These are phyloP conservation scores for Sweltsa coloradensis DNA, from an alignment of 1,140 invertebrate genomes.

Conservation along the genomic window DNA sequence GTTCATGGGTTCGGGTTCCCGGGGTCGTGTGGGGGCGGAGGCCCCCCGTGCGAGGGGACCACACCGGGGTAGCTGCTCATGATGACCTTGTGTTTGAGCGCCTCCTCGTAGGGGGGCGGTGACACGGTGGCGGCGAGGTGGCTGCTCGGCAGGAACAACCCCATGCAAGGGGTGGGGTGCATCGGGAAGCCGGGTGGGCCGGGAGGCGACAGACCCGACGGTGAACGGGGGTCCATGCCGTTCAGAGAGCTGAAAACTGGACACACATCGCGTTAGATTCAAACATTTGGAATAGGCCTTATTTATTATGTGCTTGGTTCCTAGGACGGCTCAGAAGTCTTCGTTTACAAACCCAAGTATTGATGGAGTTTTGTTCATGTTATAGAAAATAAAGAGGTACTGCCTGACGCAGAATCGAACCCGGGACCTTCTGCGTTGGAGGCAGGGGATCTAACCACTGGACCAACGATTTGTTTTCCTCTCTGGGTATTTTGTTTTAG, in stretches of 20 bases:
- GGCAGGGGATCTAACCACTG: neutral
- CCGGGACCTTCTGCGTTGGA: neutral
- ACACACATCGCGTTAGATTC: neutral
- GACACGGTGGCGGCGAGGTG: conserved; percentile 12
- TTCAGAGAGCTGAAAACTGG: conserved; percentile 15
- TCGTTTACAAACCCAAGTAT: neutral
- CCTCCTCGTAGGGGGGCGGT: conserved; percentile 22
- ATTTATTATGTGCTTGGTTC: neutral
- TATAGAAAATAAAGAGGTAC: too few species aligned
- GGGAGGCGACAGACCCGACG: conserved; percentile 10
- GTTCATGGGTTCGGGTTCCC: too few species aligned
- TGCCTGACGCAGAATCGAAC: neutral
- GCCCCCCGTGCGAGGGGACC: neutral
- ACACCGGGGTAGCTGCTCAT: conserved; percentile 20
- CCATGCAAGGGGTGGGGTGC: conserved; percentile 13
- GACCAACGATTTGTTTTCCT: conserved; percentile 1
- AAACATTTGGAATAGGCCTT: neutral
- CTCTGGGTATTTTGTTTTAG: neutral
- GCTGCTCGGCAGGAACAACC: conserved; percentile 11
- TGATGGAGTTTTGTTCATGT: neutral
- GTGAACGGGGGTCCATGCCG: conserved; percentile 14
- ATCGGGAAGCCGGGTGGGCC: conserved; percentile 9
- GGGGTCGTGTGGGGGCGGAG: neutral
- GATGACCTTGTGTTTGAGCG: conserved; percentile 23
- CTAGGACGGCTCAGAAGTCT: neutral